These are phyloP conservation scores for Drosophila melanosoma DNA, from an alignment of 2,888 invertebrate species.

Conservation along the genomic window DNA sequence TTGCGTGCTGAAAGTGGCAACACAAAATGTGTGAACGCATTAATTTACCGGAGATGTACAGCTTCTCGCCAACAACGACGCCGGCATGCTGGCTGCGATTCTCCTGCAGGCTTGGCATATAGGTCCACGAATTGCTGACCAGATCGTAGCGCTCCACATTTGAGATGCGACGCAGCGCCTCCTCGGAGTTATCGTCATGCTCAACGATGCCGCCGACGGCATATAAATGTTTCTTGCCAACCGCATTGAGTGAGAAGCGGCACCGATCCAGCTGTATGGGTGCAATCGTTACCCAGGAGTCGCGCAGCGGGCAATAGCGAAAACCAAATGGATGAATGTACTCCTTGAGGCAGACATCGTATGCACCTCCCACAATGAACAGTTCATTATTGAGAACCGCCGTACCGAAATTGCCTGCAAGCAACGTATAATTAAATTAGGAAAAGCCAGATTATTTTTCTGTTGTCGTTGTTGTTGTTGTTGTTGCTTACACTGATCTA, in stretches of 20 bases:
- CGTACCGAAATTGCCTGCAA: conserved; percentile 87
- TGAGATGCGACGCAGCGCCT: conserved; percentile 78
- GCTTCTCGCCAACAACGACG: conserved; percentile 82
- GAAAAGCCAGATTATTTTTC: neutral
- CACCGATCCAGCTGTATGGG: conserved; percentile 89
- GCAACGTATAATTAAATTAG: neutral
- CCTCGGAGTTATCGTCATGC: conserved; percentile 84
- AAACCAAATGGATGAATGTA: conserved; percentile 91
- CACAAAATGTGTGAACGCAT: neutral
- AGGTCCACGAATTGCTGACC: conserved; percentile 87
- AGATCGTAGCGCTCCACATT: conserved; percentile 88
- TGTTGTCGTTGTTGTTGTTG: neutral
- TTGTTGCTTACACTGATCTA: conserved; percentile 87
- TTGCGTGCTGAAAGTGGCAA: neutral
- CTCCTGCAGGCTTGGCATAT: conserved; percentile 86
- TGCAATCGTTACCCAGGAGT: conserved; percentile 89
- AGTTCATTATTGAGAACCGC: conserved; percentile 89
- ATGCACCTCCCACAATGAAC: conserved; percentile 90
- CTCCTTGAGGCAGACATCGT: conserved; percentile 88
- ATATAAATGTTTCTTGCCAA: conserved; percentile 86
- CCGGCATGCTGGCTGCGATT: conserved; percentile 88
- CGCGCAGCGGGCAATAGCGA: conserved; percentile 87
- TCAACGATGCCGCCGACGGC: conserved; percentile 89
- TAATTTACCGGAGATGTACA: conserved; percentile 83
- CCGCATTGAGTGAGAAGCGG: conserved; percentile 88